Conservation (phyloP, 2,888 invertebrate species). For the Lasioglossum lativentre region DNA sequence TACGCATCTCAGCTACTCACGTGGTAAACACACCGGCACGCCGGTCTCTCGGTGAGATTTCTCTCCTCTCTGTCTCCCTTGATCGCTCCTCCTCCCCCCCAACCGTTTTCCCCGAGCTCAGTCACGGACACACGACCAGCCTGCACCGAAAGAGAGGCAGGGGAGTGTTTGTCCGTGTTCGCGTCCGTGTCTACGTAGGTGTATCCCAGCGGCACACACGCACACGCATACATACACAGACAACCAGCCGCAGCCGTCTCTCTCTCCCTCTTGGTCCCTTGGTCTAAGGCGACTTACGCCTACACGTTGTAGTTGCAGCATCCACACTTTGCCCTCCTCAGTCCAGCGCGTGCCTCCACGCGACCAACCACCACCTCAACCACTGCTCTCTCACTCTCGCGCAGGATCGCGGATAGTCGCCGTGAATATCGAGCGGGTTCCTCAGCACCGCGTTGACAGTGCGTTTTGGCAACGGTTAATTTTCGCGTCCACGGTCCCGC, state of each 20-base stretch:
- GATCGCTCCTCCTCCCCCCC: conserved; percentile 34
- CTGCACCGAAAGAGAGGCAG: conserved; percentile 49
- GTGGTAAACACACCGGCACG: conserved; percentile 45
- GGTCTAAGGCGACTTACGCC: conserved; percentile 82
- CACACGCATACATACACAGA: neutral
- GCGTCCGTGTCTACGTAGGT: neutral
- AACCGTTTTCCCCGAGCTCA: conserved; percentile 16
- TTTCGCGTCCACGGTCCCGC: conserved; percentile 26
- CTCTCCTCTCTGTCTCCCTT: conserved; percentile 52
- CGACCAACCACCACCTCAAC: conserved; percentile 83
- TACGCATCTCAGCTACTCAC: conserved; percentile 46
- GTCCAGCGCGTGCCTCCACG: conserved; percentile 85
- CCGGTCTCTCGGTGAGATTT: conserved; percentile 54
- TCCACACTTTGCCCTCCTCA: conserved; percentile 84
- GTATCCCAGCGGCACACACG: neutral
- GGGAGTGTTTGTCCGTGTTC: neutral
- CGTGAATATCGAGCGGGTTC: conserved; percentile 56
- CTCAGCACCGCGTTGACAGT: conserved; percentile 60
- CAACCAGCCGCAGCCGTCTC: conserved; percentile 21
- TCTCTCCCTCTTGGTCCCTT: conserved; percentile 67
- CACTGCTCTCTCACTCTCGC: conserved; percentile 75
- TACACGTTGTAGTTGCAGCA: conserved; percentile 83
- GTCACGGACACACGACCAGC: conserved; percentile 27
- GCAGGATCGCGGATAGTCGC: conserved; percentile 73
- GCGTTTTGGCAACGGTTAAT: conserved; percentile 61